Base-by-base conservation (phyloP, 2,113 vertebrate genomes). In the Oncorhynchus gorbuscha region DNA sequence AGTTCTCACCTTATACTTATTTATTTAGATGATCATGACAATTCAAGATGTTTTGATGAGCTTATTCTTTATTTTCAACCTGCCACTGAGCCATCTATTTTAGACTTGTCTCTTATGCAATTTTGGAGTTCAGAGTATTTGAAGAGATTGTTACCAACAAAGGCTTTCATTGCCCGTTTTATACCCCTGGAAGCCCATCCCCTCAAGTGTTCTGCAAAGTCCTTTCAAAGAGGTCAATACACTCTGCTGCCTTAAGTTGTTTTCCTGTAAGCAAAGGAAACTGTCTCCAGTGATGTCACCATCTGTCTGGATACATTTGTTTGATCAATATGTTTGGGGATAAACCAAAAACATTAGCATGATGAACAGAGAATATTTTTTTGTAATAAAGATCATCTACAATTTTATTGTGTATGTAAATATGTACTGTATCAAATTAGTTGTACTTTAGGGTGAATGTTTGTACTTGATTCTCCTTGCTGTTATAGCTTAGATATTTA, bases 81-180 rank as follows among this genome's bases (percentile, higher is more conserved):
- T 90, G 86, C 87, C 80, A 83, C 90, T 93, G 91, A 91, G 91
- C 92, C 89, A 91, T 82, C 74, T 58, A 81, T 71, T 84, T 69
- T 81, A 73, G 74, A 82, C 71, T 77, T 75, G 65, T 73, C 67
- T 79, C 62, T 61, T 81, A 86, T 90, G 85, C 84, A 90, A 81
- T 77, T 45, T 45, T 65, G 61, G 39, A 76, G 55, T 77, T 76
- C 69, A 66, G 22, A 78, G 70, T 28, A 24, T 83, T 84, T 79
- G 39, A 80, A 67, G 66, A 59, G 71, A 69, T 77, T 51, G 71
- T 79, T 28, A 69, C 30, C 76, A 72, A 78, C n/a, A 70, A 74
- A 78, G 74, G 72, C 74, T 77, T 75, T 62, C 22, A 39, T 81
- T 70, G 39, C 72, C 32, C 24, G 74, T 67, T 71, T 45, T 64